phyloP scores from a whole-genome alignment of 2,113 vertebrate species.

The Anhinga anhinga region DNA sequence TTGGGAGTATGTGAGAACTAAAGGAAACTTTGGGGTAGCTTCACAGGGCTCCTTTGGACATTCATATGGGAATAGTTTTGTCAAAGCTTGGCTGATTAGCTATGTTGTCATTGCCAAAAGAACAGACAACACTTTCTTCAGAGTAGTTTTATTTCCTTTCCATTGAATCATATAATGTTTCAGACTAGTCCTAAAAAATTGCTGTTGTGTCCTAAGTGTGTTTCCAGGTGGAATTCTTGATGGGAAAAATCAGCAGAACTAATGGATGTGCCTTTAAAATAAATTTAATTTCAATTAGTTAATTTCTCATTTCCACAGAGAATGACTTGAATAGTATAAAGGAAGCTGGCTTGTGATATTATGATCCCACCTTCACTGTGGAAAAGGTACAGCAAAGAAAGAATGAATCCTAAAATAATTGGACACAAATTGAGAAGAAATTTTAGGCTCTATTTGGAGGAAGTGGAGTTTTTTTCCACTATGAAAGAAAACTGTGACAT shows the following conservation, averaged over 20 bases:
- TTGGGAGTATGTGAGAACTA: neutral
- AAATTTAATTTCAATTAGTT: constrained; percentile 9
- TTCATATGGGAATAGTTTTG: neutral
- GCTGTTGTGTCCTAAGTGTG: constrained; percentile 14
- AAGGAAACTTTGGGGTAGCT: neutral
- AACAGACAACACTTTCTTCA: neutral
- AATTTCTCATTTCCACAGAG: constrained; percentile 25
- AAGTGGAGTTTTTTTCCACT: neutral
- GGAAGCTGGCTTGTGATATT: neutral
- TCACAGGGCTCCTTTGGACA: neutral
- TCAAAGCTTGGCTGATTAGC: constrained; percentile 4
- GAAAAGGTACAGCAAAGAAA: neutral
- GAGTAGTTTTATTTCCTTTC: constrained; percentile 26
- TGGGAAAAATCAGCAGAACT: constrained; percentile 13
- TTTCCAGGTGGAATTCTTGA: constrained; percentile 41
- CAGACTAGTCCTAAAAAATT: neutral
- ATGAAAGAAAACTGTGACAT: neutral
- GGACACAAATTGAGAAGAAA: neutral
- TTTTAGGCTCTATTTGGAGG: neutral
- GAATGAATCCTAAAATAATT: neutral
- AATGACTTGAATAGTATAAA: neutral
- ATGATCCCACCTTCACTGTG: neutral
- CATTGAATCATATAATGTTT: neutral
- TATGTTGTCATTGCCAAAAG: neutral
- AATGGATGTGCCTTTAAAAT: constrained; percentile 15